Evolutionary conservation across 1,140 invertebrate genomes (phyloP), one percentile per base, ranked within the genome.

Genomic region (Hesperophylax magnus): DNA sequence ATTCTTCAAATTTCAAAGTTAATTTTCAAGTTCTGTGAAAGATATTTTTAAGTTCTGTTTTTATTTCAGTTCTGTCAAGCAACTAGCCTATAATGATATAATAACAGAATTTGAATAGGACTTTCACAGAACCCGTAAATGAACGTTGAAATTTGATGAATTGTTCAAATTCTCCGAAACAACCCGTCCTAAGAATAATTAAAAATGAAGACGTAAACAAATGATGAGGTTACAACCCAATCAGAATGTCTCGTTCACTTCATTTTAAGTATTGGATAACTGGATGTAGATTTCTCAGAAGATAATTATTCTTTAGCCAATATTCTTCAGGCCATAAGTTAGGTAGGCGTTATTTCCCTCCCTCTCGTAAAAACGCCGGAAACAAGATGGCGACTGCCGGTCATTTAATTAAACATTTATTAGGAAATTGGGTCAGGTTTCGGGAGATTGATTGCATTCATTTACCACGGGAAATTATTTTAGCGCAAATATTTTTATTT

Each of bases 391-490:
- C 71, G 54, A 24, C 52, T 27, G 71, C 6, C 67, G 80, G 65
- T 74, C 77, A 67, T 82, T 82, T 76, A 82, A 82, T 82, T 82
- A 82, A 82, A 77, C 78, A 82, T 82, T 82, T 82, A 82, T 82
- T 75, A 77, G 69, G 74, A 80, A 77, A 82, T 60, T 72, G 78
- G 78, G 74, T 54, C 77, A 71, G 81, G 74, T 56, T 18, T 14
- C 39, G 52, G 27, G 63, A 82, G 81, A 82, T 82, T 82, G 78
- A 82, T 82, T 77, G 58, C 81, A 78, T 82, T 80, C 54, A 82
- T 82, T 82, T 77, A 71, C 9, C 47, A 71, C 47, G 67, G 47
- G 15, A 71, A 71, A 52, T 71, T 47, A 52, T 39, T 22, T 18
- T 18, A 22, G 11, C 67, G 67, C 15, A 71, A 53, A 71, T 22